Percentiles rank a stretch among this genome's conserved stretches.
Conservation (phyloP, 2,113 vertebrate genomes). For the Mugil cephalus region DNA sequence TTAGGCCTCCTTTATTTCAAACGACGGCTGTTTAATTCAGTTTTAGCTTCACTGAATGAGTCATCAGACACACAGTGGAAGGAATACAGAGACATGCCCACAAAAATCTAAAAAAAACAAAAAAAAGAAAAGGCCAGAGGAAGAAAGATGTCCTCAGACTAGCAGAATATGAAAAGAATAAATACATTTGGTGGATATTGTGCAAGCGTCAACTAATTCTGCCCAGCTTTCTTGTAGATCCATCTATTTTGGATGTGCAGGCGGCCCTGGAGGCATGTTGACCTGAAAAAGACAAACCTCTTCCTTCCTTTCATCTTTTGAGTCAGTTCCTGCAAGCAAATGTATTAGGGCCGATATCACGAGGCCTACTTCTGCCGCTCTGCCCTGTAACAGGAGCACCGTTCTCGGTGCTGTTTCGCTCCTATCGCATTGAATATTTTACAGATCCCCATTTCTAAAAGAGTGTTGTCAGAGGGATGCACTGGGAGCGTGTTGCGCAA, state of each 20-base stretch:
- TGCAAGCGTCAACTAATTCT: constrained; percentile 64
- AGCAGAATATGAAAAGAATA: constrained; percentile 25
- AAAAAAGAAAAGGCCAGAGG: constrained; percentile 11
- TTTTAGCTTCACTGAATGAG: constrained; percentile 27
- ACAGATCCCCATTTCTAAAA: constrained; percentile 38
- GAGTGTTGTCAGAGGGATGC: constrained; percentile 44
- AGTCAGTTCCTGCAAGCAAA: constrained; percentile 71
- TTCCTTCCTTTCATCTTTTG: constrained; percentile 76
- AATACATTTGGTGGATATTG: constrained; percentile 42
- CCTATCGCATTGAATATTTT: constrained; percentile 21
- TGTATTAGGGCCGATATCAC: constrained; percentile 62
- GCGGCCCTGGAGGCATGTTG: constrained; percentile 79
- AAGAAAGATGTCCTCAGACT: constrained; percentile 22
- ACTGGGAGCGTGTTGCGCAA: constrained; percentile 46
- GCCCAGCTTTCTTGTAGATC: constrained; percentile 67
- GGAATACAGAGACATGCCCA: constrained; percentile 17
- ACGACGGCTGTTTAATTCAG: constrained; percentile 27
- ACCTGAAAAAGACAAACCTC: constrained; percentile 81
- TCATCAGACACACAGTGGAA: constrained; percentile 48
- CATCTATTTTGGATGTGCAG: constrained; percentile 75
- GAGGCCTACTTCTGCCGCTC: constrained; percentile 58
- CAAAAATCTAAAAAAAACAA: constrained; percentile 10
- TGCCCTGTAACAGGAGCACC: constrained; percentile 53
- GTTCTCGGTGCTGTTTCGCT: constrained; percentile 42
- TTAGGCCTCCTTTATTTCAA: constrained; percentile 48